These are phyloP conservation scores for Cheirogaleus major DNA, from an alignment of 2,797 vertebrate species.

Conservation along the genomic window DNA sequence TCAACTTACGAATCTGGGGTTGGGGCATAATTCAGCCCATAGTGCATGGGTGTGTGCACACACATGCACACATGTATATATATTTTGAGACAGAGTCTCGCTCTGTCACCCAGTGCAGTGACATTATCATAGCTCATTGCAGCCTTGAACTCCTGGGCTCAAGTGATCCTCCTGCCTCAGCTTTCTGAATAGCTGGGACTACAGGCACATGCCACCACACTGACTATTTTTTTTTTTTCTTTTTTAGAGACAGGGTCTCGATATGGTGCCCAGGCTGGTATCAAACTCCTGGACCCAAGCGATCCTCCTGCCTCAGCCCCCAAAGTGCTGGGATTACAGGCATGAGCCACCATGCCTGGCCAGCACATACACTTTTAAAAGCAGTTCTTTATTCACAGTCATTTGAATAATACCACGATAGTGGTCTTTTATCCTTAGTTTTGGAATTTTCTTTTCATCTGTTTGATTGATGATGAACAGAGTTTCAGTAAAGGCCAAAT, in stretches of 20 bases:
- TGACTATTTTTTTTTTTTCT: neutral
- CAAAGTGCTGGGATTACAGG: neutral
- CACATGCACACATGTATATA: no score
- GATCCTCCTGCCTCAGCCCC: neutral
- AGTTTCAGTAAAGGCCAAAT: neutral
- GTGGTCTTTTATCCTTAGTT: neutral
- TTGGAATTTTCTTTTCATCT: neutral
- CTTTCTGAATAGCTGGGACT: neutral
- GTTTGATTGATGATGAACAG: neutral
- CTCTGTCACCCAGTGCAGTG: neutral
- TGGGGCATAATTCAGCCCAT: neutral
- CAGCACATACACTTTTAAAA: neutral
- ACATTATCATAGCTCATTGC: neutral
- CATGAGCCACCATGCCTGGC: neutral
- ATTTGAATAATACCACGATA: neutral
- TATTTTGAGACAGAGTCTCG: neutral
- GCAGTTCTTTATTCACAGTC: neutral
- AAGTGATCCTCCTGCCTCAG: neutral
- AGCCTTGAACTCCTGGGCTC: neutral
- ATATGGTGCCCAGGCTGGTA: neutral
- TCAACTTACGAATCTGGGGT: neutral
- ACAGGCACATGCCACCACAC: neutral
- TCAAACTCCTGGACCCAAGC: neutral
- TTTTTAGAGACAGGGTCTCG: neutral
- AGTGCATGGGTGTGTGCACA: no score